Base-by-base conservation (phyloP, 2,888 invertebrate species). In the Protodeltote pygarga region DNA sequence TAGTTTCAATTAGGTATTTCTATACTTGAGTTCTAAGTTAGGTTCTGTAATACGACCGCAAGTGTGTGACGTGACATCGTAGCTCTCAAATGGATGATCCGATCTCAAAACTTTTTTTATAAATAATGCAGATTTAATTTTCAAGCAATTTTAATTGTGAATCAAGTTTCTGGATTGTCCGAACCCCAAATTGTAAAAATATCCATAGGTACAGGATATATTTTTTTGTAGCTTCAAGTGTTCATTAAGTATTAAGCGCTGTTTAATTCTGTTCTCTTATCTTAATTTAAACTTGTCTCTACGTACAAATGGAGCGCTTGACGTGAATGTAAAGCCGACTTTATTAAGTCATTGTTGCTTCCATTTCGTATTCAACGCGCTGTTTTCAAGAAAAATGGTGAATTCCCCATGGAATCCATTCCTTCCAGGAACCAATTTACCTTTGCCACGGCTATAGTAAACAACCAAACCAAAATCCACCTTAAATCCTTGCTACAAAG, bases 321-420 rank as follows among this genome's bases (percentile, higher is more conserved):
- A 41, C 53, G 39, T 47, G 65, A 65, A 66, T 60, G 44, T 46
- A 38, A 50, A 49, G 37, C 45, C 38, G 0, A 35, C 52, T 59
- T 59, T 73, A 76, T 75, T 70, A 78, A 74, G 59, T 71, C 59
- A 54, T 65, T 68, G 69, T 75, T 67, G 53, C 59, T 50, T 41
- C 40, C 68, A 75, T 77, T 81, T 41, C 71, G 74, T 77, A 86
- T 86, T 85, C 85, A 79, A 60, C 46, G 62, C 76, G 74, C 64
- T 71, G 79, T 82, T 82, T 78, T 70, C 73, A 58, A 82, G 85
- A 87, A 84, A 87, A 84, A 86, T 85, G 69, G 73, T 46, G 52
- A 67, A 79, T 68, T 78, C 82, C 78, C 84, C 24, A 46, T 60
- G 74, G 82, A 77, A 72, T 69, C 59, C 68, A 75, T 75, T 77